Base-by-base conservation (phyloP, 2,113 vertebrate species). In the Passerina amoena region DNA sequence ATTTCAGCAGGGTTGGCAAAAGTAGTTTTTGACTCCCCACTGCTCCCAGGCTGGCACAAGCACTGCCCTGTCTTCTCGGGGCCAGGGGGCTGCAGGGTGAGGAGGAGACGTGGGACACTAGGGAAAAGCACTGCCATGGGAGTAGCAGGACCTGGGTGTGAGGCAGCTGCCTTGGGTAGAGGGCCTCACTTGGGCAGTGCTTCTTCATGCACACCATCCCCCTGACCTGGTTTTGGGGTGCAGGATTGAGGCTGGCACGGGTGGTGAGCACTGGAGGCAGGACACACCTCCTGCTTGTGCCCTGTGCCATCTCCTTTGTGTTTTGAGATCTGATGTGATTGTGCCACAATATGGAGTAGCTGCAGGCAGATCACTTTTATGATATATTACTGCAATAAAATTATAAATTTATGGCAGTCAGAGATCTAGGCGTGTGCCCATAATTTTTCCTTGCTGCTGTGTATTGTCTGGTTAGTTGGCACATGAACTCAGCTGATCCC, bases 1-100 rank as follows among this genome's bases (percentile, higher is more conserved):
- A 72, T 85, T 96, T 95, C 88, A 85, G 73, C 85, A 85, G 78
- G 5, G 12, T 48, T 82, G 88, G 94, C 88, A 92, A 72, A 87
- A 51, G 37, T 60, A 1, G 0, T 1, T 85, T 85, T 82, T 0
- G 1, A 12, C 75, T 90, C 40, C 92, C 78, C 0, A 2, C 59
- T 1, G 66, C 70, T 91, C 40, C 53, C 2, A 0, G 70, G 40
- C 85, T 91, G 90, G 78, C 53, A 53, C 0, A 0, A 83, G 50
- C 45, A 11, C n/a, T 5, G 31, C 22, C 14, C 3, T 40, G 75
- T 82, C 68, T 57, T 53, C 72, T 21, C 0, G 1, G 28, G 37
- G 17, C 20, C 0, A 2, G 22, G 45, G 59, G 27, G 9, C 63
- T 81, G 31, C 59, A 60, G 64, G 6, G 13, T 42, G 8, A 35